Percentiles rank a stretch among this genome's conserved stretches.
phyloP scores from a whole-genome alignment of 1,140 invertebrate species.

The Globodera ellingtonae region DNA sequence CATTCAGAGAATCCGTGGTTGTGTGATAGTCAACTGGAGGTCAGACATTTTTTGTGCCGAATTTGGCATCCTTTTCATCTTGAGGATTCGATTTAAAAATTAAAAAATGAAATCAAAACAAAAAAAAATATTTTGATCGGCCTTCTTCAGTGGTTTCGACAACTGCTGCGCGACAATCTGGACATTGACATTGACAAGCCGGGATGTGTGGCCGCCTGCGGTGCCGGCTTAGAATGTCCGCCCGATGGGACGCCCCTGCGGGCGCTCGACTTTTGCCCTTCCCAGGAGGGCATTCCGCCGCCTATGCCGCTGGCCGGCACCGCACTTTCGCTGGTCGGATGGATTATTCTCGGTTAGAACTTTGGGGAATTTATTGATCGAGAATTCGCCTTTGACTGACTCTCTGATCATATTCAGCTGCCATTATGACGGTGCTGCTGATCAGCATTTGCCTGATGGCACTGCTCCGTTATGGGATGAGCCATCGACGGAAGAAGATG shows the following conservation, averaged over 20 bases:
- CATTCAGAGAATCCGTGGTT: conserved; percentile 61
- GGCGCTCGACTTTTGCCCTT: conserved; percentile 52
- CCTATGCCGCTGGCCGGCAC: conserved; percentile 52
- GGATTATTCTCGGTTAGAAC: conserved; percentile 62
- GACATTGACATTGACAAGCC: conserved; percentile 66
- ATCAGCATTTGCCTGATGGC: conserved; percentile 64
- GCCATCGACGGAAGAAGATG: conserved; percentile 62
- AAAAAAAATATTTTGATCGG: no score
- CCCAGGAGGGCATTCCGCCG: conserved; percentile 43
- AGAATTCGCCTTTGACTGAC: no score
- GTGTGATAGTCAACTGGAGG: conserved; percentile 58
- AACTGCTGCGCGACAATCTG: conserved; percentile 59
- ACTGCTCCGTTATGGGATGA: conserved; percentile 64
- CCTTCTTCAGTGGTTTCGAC: conserved; percentile 59
- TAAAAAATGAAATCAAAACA: no score
- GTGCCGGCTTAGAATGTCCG: conserved; percentile 53
- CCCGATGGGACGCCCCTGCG: conserved; percentile 57
- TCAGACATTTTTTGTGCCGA: background rate
- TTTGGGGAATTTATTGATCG: background rate
- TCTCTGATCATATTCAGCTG: conserved; percentile 54
- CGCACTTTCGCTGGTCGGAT: conserved; percentile 61
- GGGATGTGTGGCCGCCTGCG: conserved; percentile 58
- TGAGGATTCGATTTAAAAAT: no score
- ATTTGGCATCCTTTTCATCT: no score
- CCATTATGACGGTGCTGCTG: conserved; percentile 64